These are phyloP conservation scores for Neosilurus mollespiculum DNA, from an alignment of 2,797 vertebrate genomes.

Conservation along the genomic window DNA sequence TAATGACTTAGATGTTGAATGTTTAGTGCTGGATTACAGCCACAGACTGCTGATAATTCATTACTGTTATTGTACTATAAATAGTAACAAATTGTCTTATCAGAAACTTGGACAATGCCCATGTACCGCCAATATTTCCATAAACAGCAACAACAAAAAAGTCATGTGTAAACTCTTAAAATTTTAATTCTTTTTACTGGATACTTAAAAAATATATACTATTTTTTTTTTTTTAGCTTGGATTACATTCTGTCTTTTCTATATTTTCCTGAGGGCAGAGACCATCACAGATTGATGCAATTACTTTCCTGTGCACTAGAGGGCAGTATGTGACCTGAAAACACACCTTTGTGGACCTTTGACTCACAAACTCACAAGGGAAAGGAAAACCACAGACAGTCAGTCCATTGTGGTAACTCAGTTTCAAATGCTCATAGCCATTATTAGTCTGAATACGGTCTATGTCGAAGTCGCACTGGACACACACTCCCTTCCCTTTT, in stretches of 20 bases:
- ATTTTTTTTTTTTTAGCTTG: constrained; percentile 48
- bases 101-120: neutral
- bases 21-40: neutral
- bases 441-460: constrained; percentile 53
- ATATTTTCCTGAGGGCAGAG: constrained; percentile 58
- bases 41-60: neutral
- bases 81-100: neutral
- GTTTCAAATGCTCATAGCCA: constrained; percentile 55
- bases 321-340: constrained; percentile 79
- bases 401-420: constrained; percentile 36
- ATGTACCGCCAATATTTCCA: too few species aligned
- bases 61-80: neutral
- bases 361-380: constrained; percentile 55
- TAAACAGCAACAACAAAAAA: neutral
- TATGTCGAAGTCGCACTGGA: constrained; percentile 47
- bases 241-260: constrained; percentile 52
- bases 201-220: too few species aligned
- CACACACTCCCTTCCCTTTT: constrained; percentile 45
- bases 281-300: constrained; percentile 54
- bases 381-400: constrained; percentile 61
- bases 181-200: constrained; percentile 42
- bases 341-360: constrained; percentile 48
- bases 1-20: neutral
- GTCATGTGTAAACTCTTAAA: neutral
- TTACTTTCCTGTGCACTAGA: constrained; percentile 65